phyloP scores from a whole-genome alignment of 2,113 vertebrate species.

The Perccottus glenii region DNA sequence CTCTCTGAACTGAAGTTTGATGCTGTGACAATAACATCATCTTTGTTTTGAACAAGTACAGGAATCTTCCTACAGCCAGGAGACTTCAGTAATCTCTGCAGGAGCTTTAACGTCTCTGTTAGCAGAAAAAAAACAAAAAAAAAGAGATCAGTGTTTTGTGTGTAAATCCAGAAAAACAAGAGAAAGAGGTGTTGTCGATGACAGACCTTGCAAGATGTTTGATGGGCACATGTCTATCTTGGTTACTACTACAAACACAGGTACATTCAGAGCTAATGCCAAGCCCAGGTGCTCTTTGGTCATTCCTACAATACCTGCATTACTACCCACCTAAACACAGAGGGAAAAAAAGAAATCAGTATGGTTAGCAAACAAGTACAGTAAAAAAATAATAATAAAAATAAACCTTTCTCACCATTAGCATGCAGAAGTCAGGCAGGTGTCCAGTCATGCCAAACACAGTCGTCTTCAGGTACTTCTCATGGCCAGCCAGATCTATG shows the following conservation, averaged over 20 bases:
- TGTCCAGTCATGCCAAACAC: constrained; percentile 99
- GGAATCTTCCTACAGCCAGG: constrained; percentile 98
- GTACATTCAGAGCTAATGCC: constrained; percentile 95
- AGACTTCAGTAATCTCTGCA: constrained; percentile 97
- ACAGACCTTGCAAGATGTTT: constrained; percentile 96
- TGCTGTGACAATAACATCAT: constrained; percentile 96
- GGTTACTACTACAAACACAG: constrained; percentile 97
- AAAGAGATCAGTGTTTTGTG: neutral
- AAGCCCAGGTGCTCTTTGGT: constrained; percentile 98
- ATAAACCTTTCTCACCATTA: constrained; percentile 86
- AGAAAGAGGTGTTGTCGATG: no score
- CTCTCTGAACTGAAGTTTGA: constrained; percentile 99
- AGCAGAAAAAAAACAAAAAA: constrained; percentile 57
- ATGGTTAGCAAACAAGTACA: neutral
- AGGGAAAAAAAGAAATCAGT: neutral
- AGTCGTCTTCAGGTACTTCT: constrained; percentile 98
- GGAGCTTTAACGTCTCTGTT: constrained; percentile 94
- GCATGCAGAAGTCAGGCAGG: constrained; percentile 98
- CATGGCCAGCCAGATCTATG: constrained; percentile 96
- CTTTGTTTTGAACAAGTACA: constrained; percentile 96
- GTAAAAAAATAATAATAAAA: no score
- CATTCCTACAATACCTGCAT: constrained; percentile 98
- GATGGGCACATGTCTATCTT: constrained; percentile 99
- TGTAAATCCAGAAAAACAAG: no score
- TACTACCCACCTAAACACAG: constrained; percentile 90